Evolutionary conservation across 2,113 vertebrate species (phyloP), one percentile per base, ranked within the genome.

Genomic region (Lamprotornis superbus): DNA sequence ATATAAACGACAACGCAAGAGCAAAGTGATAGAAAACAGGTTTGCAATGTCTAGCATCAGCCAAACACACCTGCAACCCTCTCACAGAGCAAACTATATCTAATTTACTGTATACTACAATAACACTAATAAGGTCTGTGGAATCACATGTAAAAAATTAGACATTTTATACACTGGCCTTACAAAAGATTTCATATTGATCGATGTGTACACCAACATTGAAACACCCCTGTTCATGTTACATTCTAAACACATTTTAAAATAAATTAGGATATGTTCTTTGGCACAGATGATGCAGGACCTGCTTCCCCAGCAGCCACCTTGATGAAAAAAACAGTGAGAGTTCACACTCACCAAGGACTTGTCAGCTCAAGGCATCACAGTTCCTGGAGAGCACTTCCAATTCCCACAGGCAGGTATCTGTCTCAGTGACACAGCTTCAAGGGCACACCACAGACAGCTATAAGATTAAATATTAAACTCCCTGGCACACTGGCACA

Each of bases 261-360:
- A 77, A 86, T 37, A 40, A 53, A 53, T 53, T 37, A 40, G 18
- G 15, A 42, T 97, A 79, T 94, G 80, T 71, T 86, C 78, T 69
- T 73, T 94, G 79, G 84, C 83, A 81, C 31, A 71, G 65, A 52
- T 47, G 81, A 92, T 5, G 6, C 28, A 71, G 35, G 91, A 74
- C 56, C 46, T 84, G 73, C 73, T 88, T 16, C 40, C 50, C 11
- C 23, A 84, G 90, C 70, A 96, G 68, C 87, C 92, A 83, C 95
- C 93, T 97, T 96, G 96, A 96, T 90, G 84, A 80, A 86, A 88
- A 83, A 81, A 90, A 60, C 25, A 63, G 91, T 84, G 95, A 97
- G 97, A 96, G 90, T 97, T 97, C 96, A 93, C 92, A 97, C 75
- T 30, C 63, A 90, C 71, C 77, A 88, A 97, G 76, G 74, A 97